A percentile compares a stretch with the other conserved stretches of the same genome.
These are phyloP conservation scores for Semnornis frantzii DNA, from an alignment of 2,113 vertebrate species.

Conservation along the genomic window DNA sequence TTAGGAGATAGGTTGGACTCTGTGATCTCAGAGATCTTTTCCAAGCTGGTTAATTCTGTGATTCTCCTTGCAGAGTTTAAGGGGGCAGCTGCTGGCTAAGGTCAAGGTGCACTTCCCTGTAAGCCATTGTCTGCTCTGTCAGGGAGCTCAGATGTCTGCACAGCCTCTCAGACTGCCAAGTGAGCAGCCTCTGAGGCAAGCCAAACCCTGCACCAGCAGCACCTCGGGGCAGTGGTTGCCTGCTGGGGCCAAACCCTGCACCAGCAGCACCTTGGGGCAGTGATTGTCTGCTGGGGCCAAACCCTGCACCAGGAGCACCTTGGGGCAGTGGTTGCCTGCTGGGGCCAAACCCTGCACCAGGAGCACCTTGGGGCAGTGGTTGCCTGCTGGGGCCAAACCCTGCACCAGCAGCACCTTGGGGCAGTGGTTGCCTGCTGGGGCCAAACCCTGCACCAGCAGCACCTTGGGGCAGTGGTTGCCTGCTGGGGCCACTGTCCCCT, in stretches of 20 bases:
- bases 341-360: neutral
- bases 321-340: neutral
- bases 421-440: neutral
- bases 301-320: neutral
- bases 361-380: rapidly evolving
- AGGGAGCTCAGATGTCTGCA: neutral
- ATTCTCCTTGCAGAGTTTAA: neutral
- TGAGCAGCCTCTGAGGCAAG: neutral
- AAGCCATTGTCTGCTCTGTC: neutral
- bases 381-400: neutral
- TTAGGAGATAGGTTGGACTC: too few relatives aligned
- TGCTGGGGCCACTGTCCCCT: neutral
- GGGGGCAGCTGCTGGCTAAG: neutral
- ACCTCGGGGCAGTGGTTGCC: neutral
- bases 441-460: neutral
- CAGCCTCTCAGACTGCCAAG: neutral
- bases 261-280: neutral
- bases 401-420: neutral
- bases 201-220: neutral
- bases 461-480: neutral
- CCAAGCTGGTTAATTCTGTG: too few relatives aligned
- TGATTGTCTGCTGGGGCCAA: neutral
- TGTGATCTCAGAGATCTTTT: too few relatives aligned
- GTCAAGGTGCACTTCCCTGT: neutral
- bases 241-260: neutral